Evolutionary conservation across 2,797 vertebrate genomes (phyloP).

Genomic region (Aselliscus stoliczkanus): DNA sequence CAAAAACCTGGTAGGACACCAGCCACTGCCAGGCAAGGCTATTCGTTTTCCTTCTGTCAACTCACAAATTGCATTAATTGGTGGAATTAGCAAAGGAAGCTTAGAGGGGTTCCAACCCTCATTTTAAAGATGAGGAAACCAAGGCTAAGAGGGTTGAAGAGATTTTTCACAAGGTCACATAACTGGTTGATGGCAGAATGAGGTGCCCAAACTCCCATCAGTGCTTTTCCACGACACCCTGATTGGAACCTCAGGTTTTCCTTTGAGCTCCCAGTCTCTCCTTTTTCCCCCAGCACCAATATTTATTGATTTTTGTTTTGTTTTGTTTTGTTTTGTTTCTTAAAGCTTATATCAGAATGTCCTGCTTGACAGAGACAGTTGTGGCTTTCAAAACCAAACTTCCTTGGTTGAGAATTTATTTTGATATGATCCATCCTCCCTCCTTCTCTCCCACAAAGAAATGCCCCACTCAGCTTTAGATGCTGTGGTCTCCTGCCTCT

Average conservation of each 20-base stretch:
- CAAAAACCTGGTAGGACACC: fast-evolving
- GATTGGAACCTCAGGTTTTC: neutral
- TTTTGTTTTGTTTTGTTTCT: neutral
- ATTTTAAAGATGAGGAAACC: neutral
- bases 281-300: neutral
- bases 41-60: fast-evolving
- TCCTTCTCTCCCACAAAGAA: neutral
- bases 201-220: neutral
- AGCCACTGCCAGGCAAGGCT: neutral
- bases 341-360: neutral
- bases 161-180: neutral
- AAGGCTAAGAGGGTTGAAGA: neutral
- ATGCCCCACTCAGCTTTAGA: fast-evolving
- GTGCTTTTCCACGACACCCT: fast-evolving
- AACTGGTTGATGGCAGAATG: too few species aligned
- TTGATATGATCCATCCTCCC: neutral
- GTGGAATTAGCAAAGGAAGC: neutral
- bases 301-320: neutral
- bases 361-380: neutral
- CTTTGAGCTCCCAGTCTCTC: neutral
- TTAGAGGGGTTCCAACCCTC: neutral
- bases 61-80: neutral
- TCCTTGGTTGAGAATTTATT: neutral
- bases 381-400: neutral
- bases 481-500: fast-evolving